Conservation (phyloP, 2,888 invertebrate species). For the Lobophora halterata region DNA sequence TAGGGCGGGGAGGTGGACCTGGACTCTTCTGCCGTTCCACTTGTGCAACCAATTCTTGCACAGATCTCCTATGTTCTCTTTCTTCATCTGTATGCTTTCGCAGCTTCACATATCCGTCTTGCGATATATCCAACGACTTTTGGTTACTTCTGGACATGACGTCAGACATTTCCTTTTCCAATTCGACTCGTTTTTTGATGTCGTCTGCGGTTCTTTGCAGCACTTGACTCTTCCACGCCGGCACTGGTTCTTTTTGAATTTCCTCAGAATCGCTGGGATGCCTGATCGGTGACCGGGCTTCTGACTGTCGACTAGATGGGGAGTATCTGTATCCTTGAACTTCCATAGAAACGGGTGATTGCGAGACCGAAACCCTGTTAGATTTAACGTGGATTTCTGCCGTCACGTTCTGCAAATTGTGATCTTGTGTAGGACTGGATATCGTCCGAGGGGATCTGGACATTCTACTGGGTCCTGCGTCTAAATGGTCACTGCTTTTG, state of each 20-base stretch:
- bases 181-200: constrained; percentile 60
- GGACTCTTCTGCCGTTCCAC: constrained; percentile 78
- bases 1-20: too few relatives aligned
- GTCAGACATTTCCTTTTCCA: constrained; percentile 68
- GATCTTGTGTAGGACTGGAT: constrained; percentile 36
- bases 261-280: constrained; percentile 54
- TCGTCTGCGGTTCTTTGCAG: constrained; percentile 72
- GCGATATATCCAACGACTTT: constrained; percentile 69
- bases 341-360: constrained; percentile 65
- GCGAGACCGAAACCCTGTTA: constrained; percentile 62
- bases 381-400: constrained; percentile 74
- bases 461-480: constrained; percentile 59
- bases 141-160: constrained; percentile 49
- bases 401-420: constrained; percentile 59
- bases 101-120: constrained; percentile 75
- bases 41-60: constrained; percentile 83
- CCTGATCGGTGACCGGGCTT: constrained; percentile 56
- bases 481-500: constrained; percentile 67
- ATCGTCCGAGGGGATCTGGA: constrained; percentile 53
- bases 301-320: constrained; percentile 60
- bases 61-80: constrained; percentile 75
- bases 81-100: constrained; percentile 60
- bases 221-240: constrained; percentile 72
- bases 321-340: constrained; percentile 53
- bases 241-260: constrained; percentile 41